A percentile compares a stretch with the other conserved stretches of the same genome.
These are phyloP conservation scores for Gobiocypris rarus DNA, from an alignment of 2,113 vertebrate species.

Conservation along the genomic window DNA sequence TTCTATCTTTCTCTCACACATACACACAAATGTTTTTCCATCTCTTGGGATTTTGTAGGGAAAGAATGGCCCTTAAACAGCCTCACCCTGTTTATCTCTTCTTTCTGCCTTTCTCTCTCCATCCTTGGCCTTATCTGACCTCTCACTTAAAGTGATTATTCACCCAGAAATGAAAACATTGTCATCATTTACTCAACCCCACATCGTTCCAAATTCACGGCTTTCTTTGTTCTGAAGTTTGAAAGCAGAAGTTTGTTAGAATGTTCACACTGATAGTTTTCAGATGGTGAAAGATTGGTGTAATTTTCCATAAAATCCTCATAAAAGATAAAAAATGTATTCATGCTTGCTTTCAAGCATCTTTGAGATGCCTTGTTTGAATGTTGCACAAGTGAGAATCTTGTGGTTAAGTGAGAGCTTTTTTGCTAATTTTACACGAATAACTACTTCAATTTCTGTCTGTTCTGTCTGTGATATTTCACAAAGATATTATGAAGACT, in stretches of 20 bases:
- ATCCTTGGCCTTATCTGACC: neutral
- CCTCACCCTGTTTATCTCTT: conserved; percentile 13
- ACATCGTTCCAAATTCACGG: no score
- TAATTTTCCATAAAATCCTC: neutral
- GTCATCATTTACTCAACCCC: neutral
- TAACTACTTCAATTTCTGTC: neutral
- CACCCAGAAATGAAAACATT: neutral
- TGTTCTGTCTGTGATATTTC: neutral
- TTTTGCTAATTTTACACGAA: neutral
- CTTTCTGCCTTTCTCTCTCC: conserved; percentile 1
- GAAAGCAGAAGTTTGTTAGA: neutral
- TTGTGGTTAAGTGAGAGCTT: neutral
- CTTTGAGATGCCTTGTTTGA: neutral
- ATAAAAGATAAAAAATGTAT: neutral
- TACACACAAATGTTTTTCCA: neutral
- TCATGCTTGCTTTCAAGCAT: neutral
- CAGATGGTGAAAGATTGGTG: no score
- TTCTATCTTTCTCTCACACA: conserved; percentile 18
- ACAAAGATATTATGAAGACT: neutral
- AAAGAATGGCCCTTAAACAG: neutral
- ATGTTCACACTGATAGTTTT: neutral
- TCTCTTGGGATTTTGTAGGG: conserved; percentile 8
- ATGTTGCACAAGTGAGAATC: neutral
- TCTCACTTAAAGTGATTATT: neutral
- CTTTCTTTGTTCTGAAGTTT: neutral